These are phyloP conservation scores for Bos indicus DNA, from an alignment of 2,113 vertebrate genomes.

Conservation along the genomic window DNA sequence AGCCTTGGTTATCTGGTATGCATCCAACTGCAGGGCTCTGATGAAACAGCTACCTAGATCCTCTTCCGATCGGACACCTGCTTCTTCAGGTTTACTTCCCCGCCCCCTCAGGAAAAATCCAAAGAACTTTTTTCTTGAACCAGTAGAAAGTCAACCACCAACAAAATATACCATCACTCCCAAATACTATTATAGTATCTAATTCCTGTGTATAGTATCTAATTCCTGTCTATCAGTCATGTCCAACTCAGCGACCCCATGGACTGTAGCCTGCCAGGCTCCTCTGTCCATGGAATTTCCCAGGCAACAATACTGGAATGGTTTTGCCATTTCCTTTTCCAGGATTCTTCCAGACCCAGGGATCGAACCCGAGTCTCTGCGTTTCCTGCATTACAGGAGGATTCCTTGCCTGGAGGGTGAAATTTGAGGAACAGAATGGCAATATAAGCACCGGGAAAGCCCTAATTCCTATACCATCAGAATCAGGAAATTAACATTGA, in stretches of 20 bases:
- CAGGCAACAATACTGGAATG: not conserved
- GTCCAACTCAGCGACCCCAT: not conserved
- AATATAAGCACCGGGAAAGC: not conserved
- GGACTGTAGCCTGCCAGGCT: not conserved
- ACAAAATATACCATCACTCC: not conserved
- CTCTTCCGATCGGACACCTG: not conserved
- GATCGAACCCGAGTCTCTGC: not conserved
- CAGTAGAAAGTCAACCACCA: not conserved
- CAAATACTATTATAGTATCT: not conserved
- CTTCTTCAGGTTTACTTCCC: not conserved
- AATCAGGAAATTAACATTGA: not conserved
- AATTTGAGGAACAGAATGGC: not conserved
- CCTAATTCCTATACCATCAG: not conserved
- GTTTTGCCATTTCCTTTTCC: not conserved
- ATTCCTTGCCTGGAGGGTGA: not conserved
- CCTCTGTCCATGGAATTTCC: not conserved
- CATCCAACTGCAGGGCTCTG: not conserved
- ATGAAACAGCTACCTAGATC: not conserved
- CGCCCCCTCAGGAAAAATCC: not conserved
- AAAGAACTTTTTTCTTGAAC: constrained; percentile 2
- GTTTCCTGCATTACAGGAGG: not conserved
- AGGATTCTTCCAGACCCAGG: not conserved
- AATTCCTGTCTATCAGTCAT: not conserved
- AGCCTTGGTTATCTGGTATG: not conserved
- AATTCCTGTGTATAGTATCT: not conserved